Conservation (phyloP, 2,113 vertebrate genomes). For the Spizaetus ornatus region DNA sequence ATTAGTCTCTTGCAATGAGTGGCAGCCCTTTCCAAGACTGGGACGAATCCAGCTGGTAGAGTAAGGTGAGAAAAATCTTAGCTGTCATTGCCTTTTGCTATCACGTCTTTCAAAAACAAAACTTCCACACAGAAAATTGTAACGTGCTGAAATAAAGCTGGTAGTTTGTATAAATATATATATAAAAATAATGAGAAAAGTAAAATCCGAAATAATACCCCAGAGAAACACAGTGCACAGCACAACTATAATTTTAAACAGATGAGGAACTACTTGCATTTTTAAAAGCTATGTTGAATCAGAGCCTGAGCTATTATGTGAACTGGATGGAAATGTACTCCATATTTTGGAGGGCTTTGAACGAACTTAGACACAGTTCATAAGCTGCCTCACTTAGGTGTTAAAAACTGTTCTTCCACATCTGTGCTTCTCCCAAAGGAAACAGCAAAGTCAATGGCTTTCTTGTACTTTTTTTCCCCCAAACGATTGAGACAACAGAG, state of each 20-base stretch:
- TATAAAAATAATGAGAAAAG: neutral
- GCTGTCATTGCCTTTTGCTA: neutral
- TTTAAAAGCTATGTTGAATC: slow-evolving; percentile 23
- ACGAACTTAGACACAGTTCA: slow-evolving; percentile 14
- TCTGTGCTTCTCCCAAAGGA: slow-evolving; percentile 44
- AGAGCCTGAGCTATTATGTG: slow-evolving; percentile 30
- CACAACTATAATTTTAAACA: slow-evolving; percentile 25
- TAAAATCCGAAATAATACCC: neutral
- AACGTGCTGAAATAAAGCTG: neutral
- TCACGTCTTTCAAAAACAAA: neutral
- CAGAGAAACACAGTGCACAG: neutral
- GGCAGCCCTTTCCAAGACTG: neutral
- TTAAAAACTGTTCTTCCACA: slow-evolving; percentile 48
- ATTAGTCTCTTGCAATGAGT: neutral
- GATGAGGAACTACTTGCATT: neutral
- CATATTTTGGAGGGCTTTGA: neutral
- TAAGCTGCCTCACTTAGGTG: slow-evolving; percentile 44
- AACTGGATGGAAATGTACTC: slow-evolving; percentile 29
- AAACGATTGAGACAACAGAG: neutral
- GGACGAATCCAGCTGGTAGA: neutral
- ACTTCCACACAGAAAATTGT: neutral
- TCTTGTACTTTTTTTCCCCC: slow-evolving; percentile 3
- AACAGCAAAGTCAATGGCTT: slow-evolving; percentile 42
- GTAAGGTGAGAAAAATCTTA: neutral
- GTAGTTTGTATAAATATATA: neutral